Conservation (phyloP, 2,113 vertebrate species). For the Eulacestoma nigropectus region DNA sequence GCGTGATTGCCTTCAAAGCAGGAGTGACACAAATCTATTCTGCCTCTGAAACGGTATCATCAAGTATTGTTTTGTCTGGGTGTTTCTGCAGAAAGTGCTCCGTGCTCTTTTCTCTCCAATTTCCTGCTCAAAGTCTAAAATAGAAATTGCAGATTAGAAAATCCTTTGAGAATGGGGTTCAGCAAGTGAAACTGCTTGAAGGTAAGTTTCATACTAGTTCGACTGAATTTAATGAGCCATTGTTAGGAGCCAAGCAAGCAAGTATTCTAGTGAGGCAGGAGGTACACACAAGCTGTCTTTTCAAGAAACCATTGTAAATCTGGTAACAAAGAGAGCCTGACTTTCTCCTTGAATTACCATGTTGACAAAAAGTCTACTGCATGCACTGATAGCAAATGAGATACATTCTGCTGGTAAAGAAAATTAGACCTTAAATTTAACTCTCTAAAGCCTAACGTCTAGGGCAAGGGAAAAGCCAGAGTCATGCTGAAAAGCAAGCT, state of each 20-base stretch:
- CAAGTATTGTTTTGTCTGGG: constrained; percentile 10
- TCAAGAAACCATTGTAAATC: constrained; percentile 67
- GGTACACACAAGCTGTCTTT: constrained; percentile 65
- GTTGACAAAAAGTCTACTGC: constrained; percentile 62
- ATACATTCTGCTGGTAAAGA: constrained; percentile 62
- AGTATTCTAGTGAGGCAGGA: constrained; percentile 64
- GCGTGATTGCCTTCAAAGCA: constrained; percentile 34
- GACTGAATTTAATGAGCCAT: constrained; percentile 77
- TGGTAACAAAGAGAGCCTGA: constrained; percentile 64
- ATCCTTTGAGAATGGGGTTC: constrained; percentile 70
- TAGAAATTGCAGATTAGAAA: constrained; percentile 76
- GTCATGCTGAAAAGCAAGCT: constrained; percentile 66
- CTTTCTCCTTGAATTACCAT: constrained; percentile 70
- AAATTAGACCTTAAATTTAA: constrained; percentile 69
- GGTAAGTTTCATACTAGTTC: constrained; percentile 76
- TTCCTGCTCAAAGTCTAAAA: constrained; percentile 66
- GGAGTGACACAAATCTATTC: constrained; percentile 35
- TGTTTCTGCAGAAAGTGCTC: constrained; percentile 35
- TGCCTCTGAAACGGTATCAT: neutral
- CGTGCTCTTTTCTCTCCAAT: constrained; percentile 63
- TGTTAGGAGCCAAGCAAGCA: constrained; percentile 68
- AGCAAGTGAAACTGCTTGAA: constrained; percentile 73
- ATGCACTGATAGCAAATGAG: constrained; percentile 66
- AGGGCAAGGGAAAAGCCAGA: constrained; percentile 44
- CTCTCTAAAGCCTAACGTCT: constrained; percentile 47